Evolutionary conservation across 2,113 vertebrate species (phyloP), one percentile per base, ranked within the genome.

Genomic region (Scortum barcoo): DNA sequence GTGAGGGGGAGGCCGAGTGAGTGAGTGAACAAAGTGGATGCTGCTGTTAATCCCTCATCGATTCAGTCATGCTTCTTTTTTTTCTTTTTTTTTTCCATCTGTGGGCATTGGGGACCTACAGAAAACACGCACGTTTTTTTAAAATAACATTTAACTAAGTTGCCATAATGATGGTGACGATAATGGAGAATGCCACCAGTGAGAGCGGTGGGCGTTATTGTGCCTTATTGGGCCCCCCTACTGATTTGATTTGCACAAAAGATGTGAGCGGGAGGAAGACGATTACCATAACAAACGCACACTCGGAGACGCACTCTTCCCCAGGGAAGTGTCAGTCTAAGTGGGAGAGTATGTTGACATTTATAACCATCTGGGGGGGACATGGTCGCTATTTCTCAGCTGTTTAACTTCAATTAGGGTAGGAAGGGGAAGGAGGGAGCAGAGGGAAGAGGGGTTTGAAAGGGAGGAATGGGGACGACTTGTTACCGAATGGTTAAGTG

Each of bases 371-470:
- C 86, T 91, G 93, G 86, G 86, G 84, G 88, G 73, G 87, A 85
- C 91, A 89, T 53, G 88, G 85, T 83, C 28, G 77, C 86, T 62
- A 90, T 93, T 93, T 92, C 88, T 90, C 89, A 82, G 90, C 92
- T 87, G 91, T 89, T 93, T 93, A 93, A 92, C 93, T 92, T 91
- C 93, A 94, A 94, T 93, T 93, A 93, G 83, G 72, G 69, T 46
- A 73, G 73, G 56, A 54, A 2, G 54, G 54, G 8, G 22, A 17
- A 17, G 56, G 53, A 53, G 71, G 16, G n/a, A 22, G 53, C 2
- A 5, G 53, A 20, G 8, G 30, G 7, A 10, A 50, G 11, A 20
- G 68, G 5, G 26, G 36, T 7, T 11, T 17, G n/a, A 12, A 16
- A 20, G 11, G 50, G 38, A 53, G 26, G 53, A 48, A 57, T 4